Base-by-base conservation (phyloP, 2,888 invertebrate species). In the Tenthredo mesomela region DNA sequence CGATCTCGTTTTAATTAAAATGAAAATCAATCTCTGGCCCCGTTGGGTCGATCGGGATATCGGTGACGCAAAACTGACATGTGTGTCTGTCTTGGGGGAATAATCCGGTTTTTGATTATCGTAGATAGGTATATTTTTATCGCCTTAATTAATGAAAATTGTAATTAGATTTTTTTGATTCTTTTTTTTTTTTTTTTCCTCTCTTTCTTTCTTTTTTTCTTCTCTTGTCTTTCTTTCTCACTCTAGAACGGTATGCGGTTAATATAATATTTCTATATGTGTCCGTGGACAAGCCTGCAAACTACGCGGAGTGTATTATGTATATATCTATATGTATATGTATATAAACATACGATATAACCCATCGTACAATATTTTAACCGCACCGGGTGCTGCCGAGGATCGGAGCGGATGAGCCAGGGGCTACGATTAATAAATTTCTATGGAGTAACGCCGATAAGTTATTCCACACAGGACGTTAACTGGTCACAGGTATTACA, bases 351-450 rank as follows among this genome's bases (percentile, higher is more conserved):
- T n/a, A n/a, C 54, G 54, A 54, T 54, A 54, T 54, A 37, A 37
- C 54, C 54, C n/a, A 47, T 47, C 54, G 33, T 58, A 58, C 33
- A 9, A 58, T 78, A 58, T 43, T 37, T 50, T 9, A n/a, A 40
- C 18, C 71, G 71, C 15, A 37, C 37, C 71, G 71, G 71, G 71
- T 71, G 71, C 61, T 54, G 54, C n/a, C n/a, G 54, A 54, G 54
- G 54, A 54, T 54, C 54, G 37, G n/a, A 67, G 65, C 82, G 80
- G 54, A 77, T 82, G 80, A 82, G 33, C 82, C 84, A 85, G 85
- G 84, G 61, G 67, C 65, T 47, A 82, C 82, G 70, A 82, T 67
- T 78, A 84, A 84, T 80, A 84, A 85, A 80, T 84, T 80, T 58
- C 58, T 50, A 70, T 67, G 47, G 61, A 67, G 75, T 85, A 85